Conservation (phyloP, 2,888 invertebrate genomes). For the Heliconius ethilla region DNA sequence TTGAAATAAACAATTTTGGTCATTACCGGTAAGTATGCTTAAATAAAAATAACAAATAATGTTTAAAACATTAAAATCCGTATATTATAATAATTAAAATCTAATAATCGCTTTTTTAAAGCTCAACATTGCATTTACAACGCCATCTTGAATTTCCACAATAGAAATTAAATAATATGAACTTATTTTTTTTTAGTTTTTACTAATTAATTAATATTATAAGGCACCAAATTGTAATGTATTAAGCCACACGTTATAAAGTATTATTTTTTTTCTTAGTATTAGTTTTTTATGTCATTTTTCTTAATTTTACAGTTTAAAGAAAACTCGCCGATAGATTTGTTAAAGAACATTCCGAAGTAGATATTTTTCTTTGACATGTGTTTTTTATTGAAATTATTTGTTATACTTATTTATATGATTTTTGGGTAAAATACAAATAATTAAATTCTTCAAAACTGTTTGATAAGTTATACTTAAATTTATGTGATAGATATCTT, state of each 20-base stretch:
- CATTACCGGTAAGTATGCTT: not conserved
- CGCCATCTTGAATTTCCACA: not conserved
- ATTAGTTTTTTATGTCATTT: not conserved
- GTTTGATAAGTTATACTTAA: not conserved
- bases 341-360: slow-evolving; percentile 26
- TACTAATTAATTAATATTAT: slow-evolving; percentile 1
- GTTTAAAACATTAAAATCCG: not conserved
- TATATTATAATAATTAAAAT: not conserved
- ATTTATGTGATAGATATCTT: not conserved
- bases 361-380: slow-evolving; percentile 20
- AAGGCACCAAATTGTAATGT: slow-evolving; percentile 21
- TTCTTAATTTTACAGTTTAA: slow-evolving; percentile 19
- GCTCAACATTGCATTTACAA: slow-evolving; percentile 27
- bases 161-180: not conserved
- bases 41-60: not conserved
- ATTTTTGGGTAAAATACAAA: not conserved
- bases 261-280: slow-evolving; percentile 27
- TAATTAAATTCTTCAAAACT: not conserved
- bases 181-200: not conserved
- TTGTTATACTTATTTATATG: not conserved
- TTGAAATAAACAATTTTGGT: not conserved
- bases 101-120: slow-evolving; percentile 3
- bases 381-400: not conserved
- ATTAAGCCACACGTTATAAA: slow-evolving; percentile 12
- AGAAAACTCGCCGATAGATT: slow-evolving; percentile 13